phyloP scores from a whole-genome alignment of 2,888 invertebrate genomes.

The Scrobipalpa atriplicella region DNA sequence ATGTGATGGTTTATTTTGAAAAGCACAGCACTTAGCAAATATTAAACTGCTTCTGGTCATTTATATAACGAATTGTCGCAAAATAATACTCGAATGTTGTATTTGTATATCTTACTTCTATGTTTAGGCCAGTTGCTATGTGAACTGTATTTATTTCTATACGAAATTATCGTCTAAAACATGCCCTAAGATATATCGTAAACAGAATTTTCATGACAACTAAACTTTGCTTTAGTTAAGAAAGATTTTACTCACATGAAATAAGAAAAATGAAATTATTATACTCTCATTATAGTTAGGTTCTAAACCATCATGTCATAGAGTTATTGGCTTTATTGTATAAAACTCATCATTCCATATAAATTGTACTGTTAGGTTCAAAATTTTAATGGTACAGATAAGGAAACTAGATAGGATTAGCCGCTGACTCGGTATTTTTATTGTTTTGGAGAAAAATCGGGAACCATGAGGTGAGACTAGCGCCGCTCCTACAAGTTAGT shows the following conservation, averaged over 20 bases:
- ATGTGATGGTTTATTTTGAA: neutral
- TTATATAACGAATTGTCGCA: neutral
- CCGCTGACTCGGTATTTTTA: constrained; percentile 48
- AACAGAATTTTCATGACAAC: neutral
- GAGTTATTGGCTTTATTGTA: constrained; percentile 53
- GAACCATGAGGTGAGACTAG: neutral
- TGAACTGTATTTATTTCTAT: too few relatives aligned
- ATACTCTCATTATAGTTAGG: neutral
- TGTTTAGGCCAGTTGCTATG: neutral
- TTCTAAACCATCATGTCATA: constrained; percentile 14
- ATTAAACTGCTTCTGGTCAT: constrained; percentile 9
- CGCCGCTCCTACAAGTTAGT: neutral
- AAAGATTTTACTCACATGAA: neutral
- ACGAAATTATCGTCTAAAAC: too few relatives aligned
- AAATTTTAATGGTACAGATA: constrained; percentile 32
- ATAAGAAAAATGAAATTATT: constrained; percentile 2
- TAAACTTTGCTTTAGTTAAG: neutral
- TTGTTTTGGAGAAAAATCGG: constrained; percentile 10
- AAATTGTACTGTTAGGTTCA: constrained; percentile 33
- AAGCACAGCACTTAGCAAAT: neutral
- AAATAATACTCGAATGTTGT: constrained; percentile 9
- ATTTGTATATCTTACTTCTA: neutral
- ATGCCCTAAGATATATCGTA: neutral
- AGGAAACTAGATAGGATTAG: constrained; percentile 48
- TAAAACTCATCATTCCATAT: constrained; percentile 66